phyloP scores from a whole-genome alignment of 2,888 invertebrate species.

The Phyto melanocephala region DNA sequence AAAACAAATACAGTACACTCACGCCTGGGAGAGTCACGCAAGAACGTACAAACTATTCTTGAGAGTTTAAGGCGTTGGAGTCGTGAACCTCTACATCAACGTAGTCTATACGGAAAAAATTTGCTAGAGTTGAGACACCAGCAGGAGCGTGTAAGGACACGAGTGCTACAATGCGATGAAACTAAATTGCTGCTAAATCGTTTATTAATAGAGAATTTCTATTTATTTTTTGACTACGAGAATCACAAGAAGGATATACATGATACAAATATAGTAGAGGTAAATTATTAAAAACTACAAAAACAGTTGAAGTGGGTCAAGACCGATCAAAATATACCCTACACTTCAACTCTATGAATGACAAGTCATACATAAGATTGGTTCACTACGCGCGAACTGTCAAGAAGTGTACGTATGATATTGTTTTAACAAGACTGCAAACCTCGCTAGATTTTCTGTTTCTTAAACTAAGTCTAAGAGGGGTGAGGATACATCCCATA shows the following conservation, averaged over 20 bases:
- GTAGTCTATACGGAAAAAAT: constrained; percentile 80
- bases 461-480: too few species aligned
- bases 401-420: too few species aligned
- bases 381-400: too few species aligned
- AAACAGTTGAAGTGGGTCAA: too few species aligned
- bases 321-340: too few species aligned
- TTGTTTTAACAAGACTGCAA: too few species aligned
- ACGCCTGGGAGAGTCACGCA: constrained; percentile 79
- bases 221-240: constrained; percentile 73
- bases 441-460: too few species aligned
- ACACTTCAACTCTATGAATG: too few species aligned
- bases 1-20: constrained; percentile 69
- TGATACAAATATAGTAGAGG: constrained; percentile 72
- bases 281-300: constrained; percentile 55
- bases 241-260: constrained; percentile 68
- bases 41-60: constrained; percentile 82
- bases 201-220: constrained; percentile 74
- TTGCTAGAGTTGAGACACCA: constrained; percentile 74
- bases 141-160: constrained; percentile 71
- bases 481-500: too few species aligned
- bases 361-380: too few species aligned
- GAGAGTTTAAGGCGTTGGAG: constrained; percentile 85
- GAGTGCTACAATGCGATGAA: constrained; percentile 73
- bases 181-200: constrained; percentile 73
- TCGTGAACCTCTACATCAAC: constrained; percentile 85